phyloP scores from a whole-genome alignment of 1,140 invertebrate genomes.

The Pogonus chalceus region DNA sequence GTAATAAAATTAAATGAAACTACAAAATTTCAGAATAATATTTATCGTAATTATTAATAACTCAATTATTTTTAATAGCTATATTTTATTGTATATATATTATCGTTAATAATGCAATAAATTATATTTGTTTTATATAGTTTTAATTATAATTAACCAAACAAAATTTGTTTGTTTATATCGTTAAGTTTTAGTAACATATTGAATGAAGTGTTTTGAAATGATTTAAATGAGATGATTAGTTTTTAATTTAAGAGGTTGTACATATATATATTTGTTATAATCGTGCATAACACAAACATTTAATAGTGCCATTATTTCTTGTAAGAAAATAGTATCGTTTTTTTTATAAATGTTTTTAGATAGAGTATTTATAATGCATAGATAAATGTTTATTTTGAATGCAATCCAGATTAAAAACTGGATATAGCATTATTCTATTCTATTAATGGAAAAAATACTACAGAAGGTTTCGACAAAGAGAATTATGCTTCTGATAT shows the following conservation, averaged over 20 bases:
- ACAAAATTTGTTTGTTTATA: background rate
- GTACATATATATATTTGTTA: slow-evolving; percentile 19
- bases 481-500: background rate
- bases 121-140: no score
- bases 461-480: slow-evolving; percentile 10
- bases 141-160: background rate
- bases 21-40: no score
- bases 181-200: slow-evolving; percentile 4
- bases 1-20: no score
- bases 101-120: no score
- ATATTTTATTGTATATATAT: no score
- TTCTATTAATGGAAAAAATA: slow-evolving; percentile 13
- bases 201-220: background rate
- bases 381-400: slow-evolving; percentile 35
- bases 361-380: slow-evolving; percentile 27
- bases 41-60: no score
- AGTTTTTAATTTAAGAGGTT: slow-evolving; percentile 15
- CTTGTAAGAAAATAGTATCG: slow-evolving; percentile 32
- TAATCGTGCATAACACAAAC: slow-evolving; percentile 20
- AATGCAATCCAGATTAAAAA: slow-evolving; percentile 30
- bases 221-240: slow-evolving; percentile 5
- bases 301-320: slow-evolving; percentile 35
- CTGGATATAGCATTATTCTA: slow-evolving; percentile 17
- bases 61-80: no score
- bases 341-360: slow-evolving; percentile 36